phyloP scores from a whole-genome alignment of 1,140 invertebrate genomes.

The Drosophila sucinea region DNA sequence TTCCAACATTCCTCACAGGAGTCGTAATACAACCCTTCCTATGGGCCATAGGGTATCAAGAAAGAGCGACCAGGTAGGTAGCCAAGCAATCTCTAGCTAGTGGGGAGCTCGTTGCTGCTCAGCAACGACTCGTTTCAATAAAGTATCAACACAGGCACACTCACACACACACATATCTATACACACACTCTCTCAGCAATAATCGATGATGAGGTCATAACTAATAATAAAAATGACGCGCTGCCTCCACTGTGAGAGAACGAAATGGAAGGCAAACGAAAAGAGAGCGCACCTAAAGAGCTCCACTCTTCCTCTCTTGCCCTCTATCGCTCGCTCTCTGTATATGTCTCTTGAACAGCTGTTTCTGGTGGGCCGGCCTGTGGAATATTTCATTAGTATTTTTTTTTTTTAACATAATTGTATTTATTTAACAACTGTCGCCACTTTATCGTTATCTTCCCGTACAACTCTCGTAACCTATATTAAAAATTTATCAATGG shows the following conservation, averaged over 20 bases:
- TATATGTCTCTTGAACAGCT: conserved; percentile 49
- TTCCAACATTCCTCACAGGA: neutral
- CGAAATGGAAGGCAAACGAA: conserved; percentile 30
- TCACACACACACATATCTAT: conserved; percentile 24
- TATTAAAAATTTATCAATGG: conserved; percentile 51
- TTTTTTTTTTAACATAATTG: conserved; percentile 24
- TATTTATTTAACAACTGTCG: conserved; percentile 53
- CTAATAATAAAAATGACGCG: conserved; percentile 83
- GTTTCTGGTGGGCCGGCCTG: conserved; percentile 66
- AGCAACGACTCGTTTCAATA: conserved; percentile 75
- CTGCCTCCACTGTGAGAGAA: conserved; percentile 51
- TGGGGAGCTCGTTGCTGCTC: conserved; percentile 29
- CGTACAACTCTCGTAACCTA: conserved; percentile 33
- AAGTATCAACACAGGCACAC: conserved; percentile 62
- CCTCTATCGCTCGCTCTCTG: neutral
- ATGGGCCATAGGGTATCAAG: conserved; percentile 38
- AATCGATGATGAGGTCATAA: conserved; percentile 83
- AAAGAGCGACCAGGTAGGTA: conserved; percentile 33
- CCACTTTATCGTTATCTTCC: conserved; percentile 47
- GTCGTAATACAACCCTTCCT: neutral
- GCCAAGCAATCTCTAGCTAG: conserved; percentile 31
- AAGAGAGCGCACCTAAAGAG: conserved; percentile 42
- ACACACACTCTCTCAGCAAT: conserved; percentile 59
- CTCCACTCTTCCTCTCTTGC: neutral
- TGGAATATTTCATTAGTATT: conserved; percentile 27